These are phyloP conservation scores for Calameuta filiformis DNA, from an alignment of 2,888 invertebrate genomes.

Conservation along the genomic window DNA sequence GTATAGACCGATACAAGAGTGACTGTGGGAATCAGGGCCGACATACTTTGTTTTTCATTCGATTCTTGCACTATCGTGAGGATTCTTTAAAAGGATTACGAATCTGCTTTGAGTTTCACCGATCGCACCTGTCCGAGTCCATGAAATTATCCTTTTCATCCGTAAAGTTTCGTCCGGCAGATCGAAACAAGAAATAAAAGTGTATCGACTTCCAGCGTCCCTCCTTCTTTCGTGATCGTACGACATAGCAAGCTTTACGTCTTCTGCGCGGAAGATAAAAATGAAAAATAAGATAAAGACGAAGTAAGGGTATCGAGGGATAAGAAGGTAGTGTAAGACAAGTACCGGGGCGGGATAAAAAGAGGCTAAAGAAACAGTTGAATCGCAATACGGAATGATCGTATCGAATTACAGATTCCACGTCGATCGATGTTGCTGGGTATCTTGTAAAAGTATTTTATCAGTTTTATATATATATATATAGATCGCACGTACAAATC, in stretches of 20 bases:
- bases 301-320: neutral
- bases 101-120: conserved; percentile 32
- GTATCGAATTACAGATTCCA: neutral
- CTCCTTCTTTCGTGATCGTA: neutral
- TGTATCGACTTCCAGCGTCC: neutral
- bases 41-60: neutral
- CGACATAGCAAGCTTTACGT: neutral
- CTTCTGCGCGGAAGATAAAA: neutral
- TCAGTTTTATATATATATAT: neutral
- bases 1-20: neutral
- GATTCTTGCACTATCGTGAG: no score
- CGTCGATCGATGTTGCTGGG: neutral
- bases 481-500: neutral
- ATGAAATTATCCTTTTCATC: conserved; percentile 20
- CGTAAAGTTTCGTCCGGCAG: neutral
- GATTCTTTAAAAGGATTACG: conserved; percentile 17
- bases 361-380: neutral
- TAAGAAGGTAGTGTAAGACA: neutral
- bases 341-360: neutral
- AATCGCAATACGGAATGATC: neutral
- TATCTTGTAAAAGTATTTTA: neutral
- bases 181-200: neutral
- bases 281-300: neutral
- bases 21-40: neutral
- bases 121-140: conserved; percentile 31